Percentiles rank a stretch among this genome's conserved stretches.
These are phyloP conservation scores for Chauna torquata DNA, from an alignment of 2,113 vertebrate species.

Conservation along the genomic window DNA sequence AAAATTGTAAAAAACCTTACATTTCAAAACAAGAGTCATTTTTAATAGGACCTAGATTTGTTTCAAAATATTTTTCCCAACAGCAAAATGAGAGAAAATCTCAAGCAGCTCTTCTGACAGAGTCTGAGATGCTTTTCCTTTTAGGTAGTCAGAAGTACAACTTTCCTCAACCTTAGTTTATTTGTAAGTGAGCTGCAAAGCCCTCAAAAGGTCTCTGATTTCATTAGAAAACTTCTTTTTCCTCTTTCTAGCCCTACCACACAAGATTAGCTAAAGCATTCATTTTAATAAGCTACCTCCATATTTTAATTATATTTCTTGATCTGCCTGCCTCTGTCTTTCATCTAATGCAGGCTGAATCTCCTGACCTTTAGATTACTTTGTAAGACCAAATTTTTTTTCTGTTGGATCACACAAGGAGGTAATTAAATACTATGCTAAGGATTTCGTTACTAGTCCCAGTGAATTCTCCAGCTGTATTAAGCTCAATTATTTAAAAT, in stretches of 20 bases:
- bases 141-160: background rate
- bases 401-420: background rate
- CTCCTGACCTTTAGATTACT: slow-evolving; percentile 10
- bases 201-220: background rate
- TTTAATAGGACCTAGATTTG: background rate
- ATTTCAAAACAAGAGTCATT: background rate
- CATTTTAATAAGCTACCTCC: background rate
- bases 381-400: background rate
- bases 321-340: background rate
- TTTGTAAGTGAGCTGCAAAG: background rate
- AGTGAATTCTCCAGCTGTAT: background rate
- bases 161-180: background rate
- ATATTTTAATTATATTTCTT: background rate
- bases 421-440: slow-evolving; percentile 5
- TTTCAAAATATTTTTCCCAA: background rate
- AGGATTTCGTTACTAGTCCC: background rate
- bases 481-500: slow-evolving; percentile 23
- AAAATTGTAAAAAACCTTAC: accelerated
- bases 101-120: background rate
- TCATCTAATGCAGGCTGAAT: background rate
- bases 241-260: background rate
- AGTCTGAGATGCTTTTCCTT: background rate
- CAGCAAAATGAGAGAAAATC: background rate
- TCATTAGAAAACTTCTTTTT: background rate
- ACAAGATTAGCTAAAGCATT: background rate